Evolutionary conservation across 2,888 invertebrate genomes (phyloP), one percentile per base, ranked within the genome.

Genomic region (Gisinianus flammeolus): DNA sequence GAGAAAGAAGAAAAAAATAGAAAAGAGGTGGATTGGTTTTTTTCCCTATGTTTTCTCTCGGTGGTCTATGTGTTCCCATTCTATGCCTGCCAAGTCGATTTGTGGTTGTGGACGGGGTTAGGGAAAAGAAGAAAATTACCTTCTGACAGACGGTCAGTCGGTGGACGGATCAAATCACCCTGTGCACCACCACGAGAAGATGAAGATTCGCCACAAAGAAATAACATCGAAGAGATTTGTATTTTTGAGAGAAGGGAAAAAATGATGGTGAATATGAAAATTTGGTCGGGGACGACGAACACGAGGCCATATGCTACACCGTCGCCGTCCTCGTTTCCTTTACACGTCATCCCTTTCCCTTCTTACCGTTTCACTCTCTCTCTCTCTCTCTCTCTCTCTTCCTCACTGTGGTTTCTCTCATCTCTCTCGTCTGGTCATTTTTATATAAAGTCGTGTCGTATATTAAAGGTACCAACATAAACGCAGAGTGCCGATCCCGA

Each of bases 251-350:
- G 56, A 72, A 58, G 58, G 62, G 68, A 76, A 70, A 79, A 81
- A 82, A 80, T 81, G 77, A 80, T 81, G 80, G 81, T 79, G 81
- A 83, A 83, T 83, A 83, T 81, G 82, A 83, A 83, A 81, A 81
- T 82, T 82, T 81, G 77, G 74, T 79, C 79, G 67, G 78, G 79
- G 80, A 68, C 35, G 64, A 78, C 78, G 77, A 56, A 30, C 33
- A 79, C 79, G 35, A 31, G 31, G 62, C 80, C 80, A 80, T 80
- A 77, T 80, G 80, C 77, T 77, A 80, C 80, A 80, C 80, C 75
- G 76, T 76, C 78, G 70, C 16, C 54, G n/a, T 73, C 72, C 62
- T 75, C 70, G 12, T 62, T 62, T 64, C 73, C 33, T 73, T 62
- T 62, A 62, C 73, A 75, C 75, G 58, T 58, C 73, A 58, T 58